Base-by-base conservation (phyloP, 2,797 vertebrate species). In the Acropternis orthonyx region DNA sequence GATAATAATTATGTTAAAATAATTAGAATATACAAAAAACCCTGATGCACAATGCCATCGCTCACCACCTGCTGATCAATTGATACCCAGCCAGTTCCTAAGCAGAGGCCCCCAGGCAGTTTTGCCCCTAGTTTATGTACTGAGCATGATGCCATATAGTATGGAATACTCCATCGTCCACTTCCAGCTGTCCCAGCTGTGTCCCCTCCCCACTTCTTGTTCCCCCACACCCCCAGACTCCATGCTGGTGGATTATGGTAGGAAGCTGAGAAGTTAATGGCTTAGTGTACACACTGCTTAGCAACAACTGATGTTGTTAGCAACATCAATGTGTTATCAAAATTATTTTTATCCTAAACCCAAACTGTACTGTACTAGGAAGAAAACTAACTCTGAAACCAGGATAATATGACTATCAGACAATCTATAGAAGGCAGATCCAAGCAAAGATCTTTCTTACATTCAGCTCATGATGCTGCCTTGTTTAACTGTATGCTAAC, bases 21-120 rank as follows among this genome's bases (percentile, higher is more conserved):
- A 41, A 66, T 48, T 61, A 30, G 7, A 66, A 30, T 54, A 54
- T 23, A 12, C 5, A 66, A 65, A 15, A 37, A 43, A 14, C 8
- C 8, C 9, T 10, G 6, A 16, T 48, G 24, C 34, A 34, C 20
- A 43, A 16, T 61, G 17, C 7, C 0, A 0, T 43, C 87, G 27
- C 23, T 71, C 37, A 16, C 32, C 27, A 20, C 20, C 20, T n/a
- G 12, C 20, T 17, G 18, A 19, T 12, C 46, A 6, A 59, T 13
- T 32, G 19, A 54, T 59, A 21, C 34, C 34, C 46, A 65, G 32
- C 6, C 39, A 59, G 23, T 26, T 76, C 32, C 32, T 41, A 13
- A 71, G 27, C 23, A 76, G 32, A 54, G 34, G 37, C 30, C 18
- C 12, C 5, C 9, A 30, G 55, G 8, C n/a, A 36, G 37, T 82